phyloP scores from a whole-genome alignment of 1,140 invertebrate genomes.

The Antheraea pernyi region DNA sequence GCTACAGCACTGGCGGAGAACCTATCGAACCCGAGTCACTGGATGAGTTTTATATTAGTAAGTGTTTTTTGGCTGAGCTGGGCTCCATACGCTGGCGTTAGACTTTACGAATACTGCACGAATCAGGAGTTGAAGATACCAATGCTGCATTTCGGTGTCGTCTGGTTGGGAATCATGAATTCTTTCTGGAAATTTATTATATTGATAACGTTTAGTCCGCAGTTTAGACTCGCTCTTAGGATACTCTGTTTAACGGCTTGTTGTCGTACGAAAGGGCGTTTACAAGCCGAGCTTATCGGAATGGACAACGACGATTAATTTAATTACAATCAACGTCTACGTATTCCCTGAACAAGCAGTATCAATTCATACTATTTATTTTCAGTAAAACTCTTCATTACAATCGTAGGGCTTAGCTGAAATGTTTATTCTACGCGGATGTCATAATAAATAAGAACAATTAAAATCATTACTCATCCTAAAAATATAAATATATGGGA shows the following conservation, averaged over 20 bases:
- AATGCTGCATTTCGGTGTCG: constrained; percentile 93
- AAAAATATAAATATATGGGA: no score
- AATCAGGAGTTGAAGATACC: constrained; percentile 85
- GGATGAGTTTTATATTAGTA: constrained; percentile 96
- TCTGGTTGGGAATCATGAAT: constrained; percentile 96
- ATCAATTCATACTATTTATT: no score
- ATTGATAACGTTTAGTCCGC: constrained; percentile 91
- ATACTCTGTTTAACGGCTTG: constrained; percentile 94
- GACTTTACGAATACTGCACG: constrained; percentile 81
- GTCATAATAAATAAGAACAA: no score
- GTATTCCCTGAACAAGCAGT: no score
- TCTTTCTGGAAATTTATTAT: constrained; percentile 97
- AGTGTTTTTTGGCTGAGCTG: constrained; percentile 95
- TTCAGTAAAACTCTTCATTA: no score
- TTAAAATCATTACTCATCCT: no score
- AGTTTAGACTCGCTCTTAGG: constrained; percentile 92
- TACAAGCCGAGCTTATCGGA: constrained; percentile 90
- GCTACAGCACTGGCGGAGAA: constrained; percentile 94
- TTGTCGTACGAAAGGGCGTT: constrained; percentile 87
- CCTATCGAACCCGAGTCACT: constrained; percentile 94
- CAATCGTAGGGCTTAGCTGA: no score
- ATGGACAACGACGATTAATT: constrained; percentile 89
- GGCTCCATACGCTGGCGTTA: constrained; percentile 92
- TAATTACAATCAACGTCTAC: no score
- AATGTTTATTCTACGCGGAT: no score